These are phyloP conservation scores for Delphinapterus leucas DNA, from an alignment of 2,113 vertebrate species.

Conservation along the genomic window DNA sequence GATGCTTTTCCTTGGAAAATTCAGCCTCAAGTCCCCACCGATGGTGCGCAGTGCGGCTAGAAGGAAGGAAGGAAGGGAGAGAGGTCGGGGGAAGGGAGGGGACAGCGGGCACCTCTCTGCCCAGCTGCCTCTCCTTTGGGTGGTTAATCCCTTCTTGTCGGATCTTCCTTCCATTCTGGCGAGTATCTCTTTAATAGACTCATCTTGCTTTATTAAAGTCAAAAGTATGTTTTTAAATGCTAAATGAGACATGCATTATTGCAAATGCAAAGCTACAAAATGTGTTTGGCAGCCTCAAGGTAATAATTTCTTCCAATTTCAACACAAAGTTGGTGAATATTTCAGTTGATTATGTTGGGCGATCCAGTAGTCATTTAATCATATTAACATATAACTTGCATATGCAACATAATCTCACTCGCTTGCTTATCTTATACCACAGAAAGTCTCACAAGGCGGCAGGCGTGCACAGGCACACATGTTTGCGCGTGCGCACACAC, in stretches of 20 bases:
- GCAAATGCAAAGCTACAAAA: constrained; percentile 67
- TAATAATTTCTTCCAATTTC: constrained; percentile 73
- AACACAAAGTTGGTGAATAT: constrained; percentile 71
- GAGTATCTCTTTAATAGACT: constrained; percentile 66
- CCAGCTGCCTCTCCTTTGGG: constrained; percentile 22
- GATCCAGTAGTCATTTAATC: constrained; percentile 72
- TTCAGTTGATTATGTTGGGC: constrained; percentile 69
- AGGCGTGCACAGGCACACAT: fast-evolving
- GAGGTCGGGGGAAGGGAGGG: fast-evolving
- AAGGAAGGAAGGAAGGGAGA: background rate
- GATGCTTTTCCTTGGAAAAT: background rate
- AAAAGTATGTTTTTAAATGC: constrained; percentile 69
- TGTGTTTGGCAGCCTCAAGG: constrained; percentile 71
- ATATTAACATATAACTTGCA: constrained; percentile 74
- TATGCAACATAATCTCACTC: constrained; percentile 66
- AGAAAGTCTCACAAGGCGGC: constrained; percentile 43
- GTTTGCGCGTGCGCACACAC: fast-evolving
- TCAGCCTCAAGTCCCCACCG: background rate
- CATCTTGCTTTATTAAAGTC: constrained; percentile 69
- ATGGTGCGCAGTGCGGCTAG: background rate
- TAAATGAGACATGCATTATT: constrained; percentile 66
- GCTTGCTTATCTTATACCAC: constrained; percentile 46
- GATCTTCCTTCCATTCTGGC: constrained; percentile 41
- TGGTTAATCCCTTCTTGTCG: background rate
- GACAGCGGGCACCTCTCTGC: background rate